Percentiles rank a stretch among this genome's conserved stretches.
These are phyloP conservation scores for Todiramphus chloris DNA, from an alignment of 2,113 vertebrate genomes.

Conservation along the genomic window DNA sequence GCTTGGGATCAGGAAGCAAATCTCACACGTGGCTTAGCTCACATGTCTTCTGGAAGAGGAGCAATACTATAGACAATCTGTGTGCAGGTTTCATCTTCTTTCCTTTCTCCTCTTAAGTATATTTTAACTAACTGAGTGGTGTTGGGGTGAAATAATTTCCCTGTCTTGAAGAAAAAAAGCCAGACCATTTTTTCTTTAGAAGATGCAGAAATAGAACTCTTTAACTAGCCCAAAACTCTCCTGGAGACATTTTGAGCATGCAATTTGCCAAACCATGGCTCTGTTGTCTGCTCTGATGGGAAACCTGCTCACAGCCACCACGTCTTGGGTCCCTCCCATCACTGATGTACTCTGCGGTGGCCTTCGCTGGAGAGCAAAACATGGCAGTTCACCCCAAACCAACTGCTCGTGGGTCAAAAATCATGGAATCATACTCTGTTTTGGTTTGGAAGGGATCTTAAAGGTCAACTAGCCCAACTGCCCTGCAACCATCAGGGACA, in stretches of 20 bases:
- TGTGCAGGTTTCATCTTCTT: neutral
- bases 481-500: too few species aligned
- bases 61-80: neutral
- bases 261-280: neutral
- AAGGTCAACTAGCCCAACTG: too few species aligned
- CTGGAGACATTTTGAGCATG: neutral
- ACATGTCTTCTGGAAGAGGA: neutral
- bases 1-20: neutral
- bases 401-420: neutral
- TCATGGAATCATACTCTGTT: too few species aligned
- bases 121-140: neutral
- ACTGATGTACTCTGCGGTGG: fast-evolving
- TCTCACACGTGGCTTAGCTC: neutral
- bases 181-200: neutral
- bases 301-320: too few species aligned
- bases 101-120: neutral
- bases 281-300: too few species aligned
- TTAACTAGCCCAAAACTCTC: neutral
- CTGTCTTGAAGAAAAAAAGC: neutral
- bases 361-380: neutral
- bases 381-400: neutral
- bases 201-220: neutral
- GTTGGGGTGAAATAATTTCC: neutral
- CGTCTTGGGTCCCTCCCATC: neutral
- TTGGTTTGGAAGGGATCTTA: too few species aligned